Conservation (phyloP, 2,797 vertebrate species). For the Rhinatrema bivittatum region DNA sequence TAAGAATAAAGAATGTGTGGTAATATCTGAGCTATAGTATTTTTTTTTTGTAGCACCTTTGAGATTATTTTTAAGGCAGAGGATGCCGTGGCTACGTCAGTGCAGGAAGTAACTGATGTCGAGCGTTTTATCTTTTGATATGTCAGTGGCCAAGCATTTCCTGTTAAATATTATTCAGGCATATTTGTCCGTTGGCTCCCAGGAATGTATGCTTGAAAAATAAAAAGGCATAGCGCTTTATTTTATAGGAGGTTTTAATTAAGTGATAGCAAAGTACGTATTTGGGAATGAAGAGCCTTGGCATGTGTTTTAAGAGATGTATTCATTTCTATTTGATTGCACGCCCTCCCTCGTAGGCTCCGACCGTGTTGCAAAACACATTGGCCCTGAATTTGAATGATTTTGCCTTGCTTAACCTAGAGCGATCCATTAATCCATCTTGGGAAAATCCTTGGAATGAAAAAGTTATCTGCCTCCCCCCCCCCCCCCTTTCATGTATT, state of each 20-base stretch:
- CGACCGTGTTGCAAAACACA: too few relatives aligned
- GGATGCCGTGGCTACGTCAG: conserved; percentile 13
- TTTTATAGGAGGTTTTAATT: conserved; percentile 23
- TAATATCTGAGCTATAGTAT: too few relatives aligned
- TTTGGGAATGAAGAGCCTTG: background rate
- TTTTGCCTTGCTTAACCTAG: conserved; percentile 17
- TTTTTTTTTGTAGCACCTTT: conserved; percentile 1
- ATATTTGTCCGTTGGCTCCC: too few relatives aligned
- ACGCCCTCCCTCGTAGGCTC: too few relatives aligned
- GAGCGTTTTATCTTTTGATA: conserved; percentile 58
- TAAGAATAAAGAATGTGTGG: too few relatives aligned
- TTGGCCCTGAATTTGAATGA: too few relatives aligned
- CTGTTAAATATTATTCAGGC: conserved; percentile 43
- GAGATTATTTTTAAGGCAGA: conserved; percentile 1
- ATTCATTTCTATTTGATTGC: too few relatives aligned
- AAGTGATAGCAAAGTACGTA: conserved; percentile 6
- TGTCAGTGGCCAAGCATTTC: conserved; percentile 55
- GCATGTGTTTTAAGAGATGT: conserved; percentile 2
- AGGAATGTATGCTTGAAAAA: too few relatives aligned
- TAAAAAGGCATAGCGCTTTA: too few relatives aligned
- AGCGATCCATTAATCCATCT: conserved; percentile 9
- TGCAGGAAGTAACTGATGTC: conserved; percentile 36
- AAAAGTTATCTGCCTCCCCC: too few relatives aligned
- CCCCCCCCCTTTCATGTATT: too few relatives aligned
- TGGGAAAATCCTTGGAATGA: conserved; percentile 33